phyloP scores from a whole-genome alignment of 2,797 vertebrate genomes.

The Sebastolobus altivelis region DNA sequence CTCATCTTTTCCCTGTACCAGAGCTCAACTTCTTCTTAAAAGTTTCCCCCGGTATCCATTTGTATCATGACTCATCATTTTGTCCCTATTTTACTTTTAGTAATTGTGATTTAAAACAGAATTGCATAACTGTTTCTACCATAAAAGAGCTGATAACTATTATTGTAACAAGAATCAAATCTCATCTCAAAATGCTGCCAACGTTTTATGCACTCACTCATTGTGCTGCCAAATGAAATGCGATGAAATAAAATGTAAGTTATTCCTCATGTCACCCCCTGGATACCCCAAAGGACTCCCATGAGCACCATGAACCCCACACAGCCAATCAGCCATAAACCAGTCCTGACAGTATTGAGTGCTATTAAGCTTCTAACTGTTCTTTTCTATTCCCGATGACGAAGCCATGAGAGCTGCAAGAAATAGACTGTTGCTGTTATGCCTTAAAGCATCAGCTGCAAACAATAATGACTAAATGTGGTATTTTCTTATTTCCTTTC shows the following conservation, averaged over 20 bases:
- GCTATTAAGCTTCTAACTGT: background rate
- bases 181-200: background rate
- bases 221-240: constrained; percentile 1
- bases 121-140: background rate
- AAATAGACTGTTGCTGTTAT: background rate
- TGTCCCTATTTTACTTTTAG: background rate
- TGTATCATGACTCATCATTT: too few species aligned
- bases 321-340: constrained; percentile 11
- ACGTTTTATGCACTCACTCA: constrained; percentile 11
- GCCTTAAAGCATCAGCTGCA: constrained; percentile 7
- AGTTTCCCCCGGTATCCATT: too few species aligned
- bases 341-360: background rate
- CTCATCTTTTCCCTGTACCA: background rate
- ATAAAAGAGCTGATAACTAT: background rate
- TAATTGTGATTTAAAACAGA: background rate
- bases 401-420: background rate
- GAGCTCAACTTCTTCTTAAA: too few species aligned
- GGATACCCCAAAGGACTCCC: constrained; percentile 21
- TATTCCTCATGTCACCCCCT: constrained; percentile 4
- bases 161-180: background rate
- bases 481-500: background rate
- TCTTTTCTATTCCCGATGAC: background rate
- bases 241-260: constrained; percentile 16
- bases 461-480: background rate
- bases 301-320: constrained; percentile 9